These are phyloP conservation scores for Melinaea menophilus DNA, from an alignment of 2,888 invertebrate genomes.

Conservation along the genomic window DNA sequence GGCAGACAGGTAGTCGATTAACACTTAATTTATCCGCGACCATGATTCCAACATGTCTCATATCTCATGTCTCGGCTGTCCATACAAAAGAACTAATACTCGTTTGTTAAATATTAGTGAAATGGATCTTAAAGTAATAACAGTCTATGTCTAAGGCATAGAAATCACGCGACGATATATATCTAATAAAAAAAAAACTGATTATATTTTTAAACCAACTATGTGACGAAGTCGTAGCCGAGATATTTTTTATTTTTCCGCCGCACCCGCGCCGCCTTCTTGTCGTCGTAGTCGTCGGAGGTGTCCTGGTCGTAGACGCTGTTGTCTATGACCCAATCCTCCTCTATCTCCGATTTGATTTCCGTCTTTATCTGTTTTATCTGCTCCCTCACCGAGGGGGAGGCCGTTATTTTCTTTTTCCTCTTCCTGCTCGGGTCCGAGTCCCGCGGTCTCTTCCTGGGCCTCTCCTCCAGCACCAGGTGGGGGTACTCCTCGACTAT, in stretches of 20 bases:
- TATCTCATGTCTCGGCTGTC: too few relatives aligned
- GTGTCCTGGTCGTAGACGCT: constrained; percentile 56
- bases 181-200: constrained; percentile 15
- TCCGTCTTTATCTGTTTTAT: constrained; percentile 44
- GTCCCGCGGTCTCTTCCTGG: constrained; percentile 51
- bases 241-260: constrained; percentile 74
- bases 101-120: not conserved
- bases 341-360: constrained; percentile 43
- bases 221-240: constrained; percentile 69
- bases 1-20: constrained; percentile 15
- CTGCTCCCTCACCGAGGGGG: constrained; percentile 37
- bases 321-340: constrained; percentile 64
- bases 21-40: constrained; percentile 16
- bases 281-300: constrained; percentile 58
- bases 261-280: constrained; percentile 59
- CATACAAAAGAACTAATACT: not conserved
- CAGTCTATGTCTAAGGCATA: constrained; percentile 25
- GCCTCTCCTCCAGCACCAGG: constrained; percentile 57
- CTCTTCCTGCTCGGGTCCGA: constrained; percentile 36
- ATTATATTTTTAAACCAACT: constrained; percentile 26
- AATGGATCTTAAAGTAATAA: constrained; percentile 12
- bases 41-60: not conserved
- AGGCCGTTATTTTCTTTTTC: constrained; percentile 47
- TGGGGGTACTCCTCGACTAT: constrained; percentile 66
- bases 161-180: constrained; percentile 19